Evolutionary conservation across 30 jellyfish, hydroid and myxozoan species (phyloP).

Genomic region (Pseudorhiza aurosa): DNA sequence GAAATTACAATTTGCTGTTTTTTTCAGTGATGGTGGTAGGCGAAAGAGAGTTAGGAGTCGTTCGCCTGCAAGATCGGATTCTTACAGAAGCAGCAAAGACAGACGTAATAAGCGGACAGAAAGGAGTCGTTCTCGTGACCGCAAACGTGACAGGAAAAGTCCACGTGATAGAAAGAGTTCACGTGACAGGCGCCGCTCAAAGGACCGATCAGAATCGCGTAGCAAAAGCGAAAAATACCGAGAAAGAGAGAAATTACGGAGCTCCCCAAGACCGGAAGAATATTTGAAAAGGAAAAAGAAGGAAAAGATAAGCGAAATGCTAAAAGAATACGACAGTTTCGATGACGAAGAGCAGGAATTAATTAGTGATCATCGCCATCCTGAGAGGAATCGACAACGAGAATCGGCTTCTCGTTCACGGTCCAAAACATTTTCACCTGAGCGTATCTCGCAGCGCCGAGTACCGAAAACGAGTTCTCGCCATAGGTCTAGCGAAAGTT

Average conservation of each 20-base stretch:
- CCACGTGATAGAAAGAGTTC: slow-evolving; percentile 14
- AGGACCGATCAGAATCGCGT: neutral
- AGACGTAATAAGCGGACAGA: slow-evolving; percentile 15
- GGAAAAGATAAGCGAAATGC: slow-evolving; percentile 15
- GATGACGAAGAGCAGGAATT: slow-evolving; percentile 43
- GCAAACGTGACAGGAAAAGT: neutral
- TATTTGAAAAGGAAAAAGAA: slow-evolving; percentile 18
- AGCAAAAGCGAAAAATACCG: slow-evolving; percentile 14
- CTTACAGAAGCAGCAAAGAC: slow-evolving; percentile 33
- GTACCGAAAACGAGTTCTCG: neutral
- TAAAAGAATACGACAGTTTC: slow-evolving; percentile 36
- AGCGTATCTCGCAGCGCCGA: neutral
- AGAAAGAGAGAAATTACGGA: slow-evolving; percentile 1
- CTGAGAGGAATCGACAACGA: slow-evolving; percentile 16
- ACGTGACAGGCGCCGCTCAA: slow-evolving; percentile 9
- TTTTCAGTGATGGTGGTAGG: neutral
- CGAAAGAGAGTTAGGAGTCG: neutral
- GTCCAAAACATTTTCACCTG: slow-evolving; percentile 20
- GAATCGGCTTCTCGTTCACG: slow-evolving; percentile 25
- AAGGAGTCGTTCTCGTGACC: slow-evolving; percentile 26
- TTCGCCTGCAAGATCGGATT: slow-evolving; percentile 1
- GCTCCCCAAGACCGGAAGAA: slow-evolving; percentile 49
- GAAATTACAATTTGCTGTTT: no score
- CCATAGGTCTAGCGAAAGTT: neutral
- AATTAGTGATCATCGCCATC: slow-evolving; percentile 4